Conservation (phyloP, 2,888 invertebrate genomes). For the Cryptocheilus praepositus region DNA sequence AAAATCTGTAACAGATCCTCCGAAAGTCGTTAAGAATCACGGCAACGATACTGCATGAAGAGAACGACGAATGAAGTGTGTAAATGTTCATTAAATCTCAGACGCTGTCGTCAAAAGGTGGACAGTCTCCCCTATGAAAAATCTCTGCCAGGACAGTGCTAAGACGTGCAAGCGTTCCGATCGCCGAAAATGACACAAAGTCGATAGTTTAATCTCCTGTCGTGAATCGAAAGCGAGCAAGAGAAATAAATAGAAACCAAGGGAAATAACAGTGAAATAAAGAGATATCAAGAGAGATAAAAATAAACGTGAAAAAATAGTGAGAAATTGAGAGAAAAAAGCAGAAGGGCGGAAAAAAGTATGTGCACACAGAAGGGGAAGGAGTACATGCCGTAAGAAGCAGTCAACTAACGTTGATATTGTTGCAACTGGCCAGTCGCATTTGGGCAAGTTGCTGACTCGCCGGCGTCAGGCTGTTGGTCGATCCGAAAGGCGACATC, state of each 20-base stretch:
- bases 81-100: too few relatives aligned
- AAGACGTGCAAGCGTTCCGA: too few relatives aligned
- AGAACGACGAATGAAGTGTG: slow-evolving; percentile 15
- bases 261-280: too few relatives aligned
- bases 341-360: slow-evolving; percentile 19
- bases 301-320: slow-evolving; percentile 12
- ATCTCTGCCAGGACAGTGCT: too few relatives aligned
- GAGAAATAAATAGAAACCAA: slow-evolving; percentile 20
- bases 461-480: slow-evolving; percentile 88
- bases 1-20: too few relatives aligned
- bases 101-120: too few relatives aligned
- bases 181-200: too few relatives aligned
- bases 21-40: too few relatives aligned
- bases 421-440: slow-evolving; percentile 90
- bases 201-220: slow-evolving; percentile 41
- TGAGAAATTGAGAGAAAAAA: slow-evolving; percentile 14
- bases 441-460: slow-evolving; percentile 88
- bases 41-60: not conserved
- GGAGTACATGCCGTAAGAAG: slow-evolving; percentile 35
- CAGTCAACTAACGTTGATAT: slow-evolving; percentile 84
- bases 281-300: too few relatives aligned
- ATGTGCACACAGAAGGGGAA: slow-evolving; percentile 29
- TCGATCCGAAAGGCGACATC: slow-evolving; percentile 93
- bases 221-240: slow-evolving; percentile 48
- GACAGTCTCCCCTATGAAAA: too few relatives aligned